These are phyloP conservation scores for Heterodera filipjevi DNA, from an alignment of 2,888 invertebrate species.

Conservation along the genomic window DNA sequence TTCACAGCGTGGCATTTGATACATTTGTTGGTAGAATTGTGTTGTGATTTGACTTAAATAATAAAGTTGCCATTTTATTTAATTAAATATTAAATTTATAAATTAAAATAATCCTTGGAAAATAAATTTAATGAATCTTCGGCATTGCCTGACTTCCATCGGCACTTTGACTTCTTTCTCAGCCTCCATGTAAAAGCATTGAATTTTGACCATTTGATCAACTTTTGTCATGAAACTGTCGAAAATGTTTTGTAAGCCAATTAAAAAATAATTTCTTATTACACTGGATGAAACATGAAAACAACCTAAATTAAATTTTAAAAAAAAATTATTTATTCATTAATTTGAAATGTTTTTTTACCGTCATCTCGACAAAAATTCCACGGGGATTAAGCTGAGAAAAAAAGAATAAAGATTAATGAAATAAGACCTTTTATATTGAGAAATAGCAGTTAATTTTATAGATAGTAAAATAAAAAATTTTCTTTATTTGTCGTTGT, in stretches of 20 bases:
- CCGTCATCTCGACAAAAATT: conserved; percentile 63
- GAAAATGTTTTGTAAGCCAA: conserved; percentile 28
- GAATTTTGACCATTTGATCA: conserved; percentile 65
- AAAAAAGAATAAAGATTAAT: background rate
- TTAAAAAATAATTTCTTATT: conserved; percentile 5
- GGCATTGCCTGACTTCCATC: conserved; percentile 61
- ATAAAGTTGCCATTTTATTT: background rate
- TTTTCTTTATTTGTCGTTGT: no score
- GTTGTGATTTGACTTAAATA: conserved; percentile 58
- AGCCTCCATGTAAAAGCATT: conserved; percentile 66
- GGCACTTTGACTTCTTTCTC: conserved; percentile 63
- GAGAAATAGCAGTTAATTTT: no score
- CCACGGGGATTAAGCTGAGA: conserved; percentile 62
- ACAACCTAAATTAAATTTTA: conserved; percentile 44
- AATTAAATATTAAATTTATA: background rate
- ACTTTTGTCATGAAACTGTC: conserved; percentile 56
- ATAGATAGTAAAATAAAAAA: no score
- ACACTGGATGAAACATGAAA: conserved; percentile 62
- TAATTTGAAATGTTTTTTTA: background rate
- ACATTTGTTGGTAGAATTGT: conserved; percentile 61
- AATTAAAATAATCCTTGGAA: background rate
- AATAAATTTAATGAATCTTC: background rate
- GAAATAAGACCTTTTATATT: no score
- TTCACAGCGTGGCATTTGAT: conserved; percentile 64
- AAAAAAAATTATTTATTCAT: background rate